Conservation (phyloP, 92 coral and sea anemone species). For the Heliopora coerulea region DNA sequence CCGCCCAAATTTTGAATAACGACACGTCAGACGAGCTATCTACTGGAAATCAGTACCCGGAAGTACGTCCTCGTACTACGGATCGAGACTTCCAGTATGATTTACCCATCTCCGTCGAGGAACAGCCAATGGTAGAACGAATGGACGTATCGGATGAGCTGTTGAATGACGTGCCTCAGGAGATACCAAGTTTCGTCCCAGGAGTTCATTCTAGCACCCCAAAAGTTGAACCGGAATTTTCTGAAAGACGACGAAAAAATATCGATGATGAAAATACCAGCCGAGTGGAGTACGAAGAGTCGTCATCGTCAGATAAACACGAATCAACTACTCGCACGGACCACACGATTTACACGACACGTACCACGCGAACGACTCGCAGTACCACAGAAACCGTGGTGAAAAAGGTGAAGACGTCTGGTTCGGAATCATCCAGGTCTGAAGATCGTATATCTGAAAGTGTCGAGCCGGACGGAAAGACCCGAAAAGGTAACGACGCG, state of each 20-base stretch:
- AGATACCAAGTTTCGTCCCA: background rate
- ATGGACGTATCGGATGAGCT: background rate
- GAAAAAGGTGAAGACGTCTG: slow-evolving; percentile 14
- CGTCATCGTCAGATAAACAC: slow-evolving; percentile 23
- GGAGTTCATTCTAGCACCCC: slow-evolving; percentile 35
- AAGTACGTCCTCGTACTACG: too few relatives aligned
- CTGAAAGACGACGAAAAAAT: background rate
- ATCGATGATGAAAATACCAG: background rate
- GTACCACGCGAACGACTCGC: slow-evolving; percentile 28
- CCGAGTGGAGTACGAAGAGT: slow-evolving; percentile 6
- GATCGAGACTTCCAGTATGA: too few relatives aligned
- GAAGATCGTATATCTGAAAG: background rate
- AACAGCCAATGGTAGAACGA: background rate
- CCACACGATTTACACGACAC: slow-evolving; percentile 30
- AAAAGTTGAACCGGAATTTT: slow-evolving; percentile 1
- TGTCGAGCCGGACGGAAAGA: slow-evolving; percentile 2
- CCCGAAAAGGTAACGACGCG: background rate
- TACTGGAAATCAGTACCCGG: slow-evolving; percentile 17
- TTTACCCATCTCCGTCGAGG: background rate
- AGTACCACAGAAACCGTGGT: slow-evolving; percentile 30
- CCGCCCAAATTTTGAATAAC: background rate
- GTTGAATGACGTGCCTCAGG: slow-evolving; percentile 2
- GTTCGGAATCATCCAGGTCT: slow-evolving; percentile 13
- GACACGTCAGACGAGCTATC: slow-evolving; percentile 9
- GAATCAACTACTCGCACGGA: slow-evolving; percentile 23